Percentiles rank a stretch among this genome's conserved stretches.
Evolutionary conservation across 2,113 vertebrate species (phyloP).

Genomic region (Triplophysa dalaica): DNA sequence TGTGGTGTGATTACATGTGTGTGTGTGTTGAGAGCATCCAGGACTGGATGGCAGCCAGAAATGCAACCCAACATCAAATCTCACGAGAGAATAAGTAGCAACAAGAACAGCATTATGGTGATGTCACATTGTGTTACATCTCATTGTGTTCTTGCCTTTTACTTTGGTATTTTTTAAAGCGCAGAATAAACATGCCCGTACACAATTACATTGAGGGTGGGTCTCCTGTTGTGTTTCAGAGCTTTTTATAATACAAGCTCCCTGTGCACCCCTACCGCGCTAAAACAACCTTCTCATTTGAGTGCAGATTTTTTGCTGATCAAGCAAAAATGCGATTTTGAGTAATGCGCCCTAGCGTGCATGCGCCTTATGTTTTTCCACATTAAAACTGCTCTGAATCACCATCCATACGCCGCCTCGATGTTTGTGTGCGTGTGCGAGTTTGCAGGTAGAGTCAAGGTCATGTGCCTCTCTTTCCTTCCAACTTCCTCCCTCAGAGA

Average conservation of each 20-base stretch:
- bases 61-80: slow-evolving; percentile 45
- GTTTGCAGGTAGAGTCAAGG: slow-evolving; percentile 31
- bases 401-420: slow-evolving; percentile 2
- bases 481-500: slow-evolving; percentile 27
- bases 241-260: slow-evolving; percentile 18
- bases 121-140: slow-evolving; percentile 15
- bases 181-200: too few relatives aligned
- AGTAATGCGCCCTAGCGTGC: slow-evolving; percentile 41
- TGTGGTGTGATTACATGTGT: slow-evolving; percentile 8
- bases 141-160: not conserved
- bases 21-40: slow-evolving; percentile 12
- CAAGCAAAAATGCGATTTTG: slow-evolving; percentile 42
- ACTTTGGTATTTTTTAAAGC: too few relatives aligned
- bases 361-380: not conserved
- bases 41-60: slow-evolving; percentile 39
- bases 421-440: not conserved
- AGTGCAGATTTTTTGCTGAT: slow-evolving; percentile 46
- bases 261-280: slow-evolving; percentile 41
- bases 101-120: slow-evolving; percentile 30
- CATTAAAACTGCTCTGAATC: slow-evolving; percentile 32
- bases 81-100: slow-evolving; percentile 31
- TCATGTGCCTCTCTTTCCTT: slow-evolving; percentile 47
- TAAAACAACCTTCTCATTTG: slow-evolving; percentile 36
- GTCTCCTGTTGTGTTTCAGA: not conserved
- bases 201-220: not conserved